Conservation (phyloP, 2,888 invertebrate species). For the Scaptomyza caliginosa region DNA sequence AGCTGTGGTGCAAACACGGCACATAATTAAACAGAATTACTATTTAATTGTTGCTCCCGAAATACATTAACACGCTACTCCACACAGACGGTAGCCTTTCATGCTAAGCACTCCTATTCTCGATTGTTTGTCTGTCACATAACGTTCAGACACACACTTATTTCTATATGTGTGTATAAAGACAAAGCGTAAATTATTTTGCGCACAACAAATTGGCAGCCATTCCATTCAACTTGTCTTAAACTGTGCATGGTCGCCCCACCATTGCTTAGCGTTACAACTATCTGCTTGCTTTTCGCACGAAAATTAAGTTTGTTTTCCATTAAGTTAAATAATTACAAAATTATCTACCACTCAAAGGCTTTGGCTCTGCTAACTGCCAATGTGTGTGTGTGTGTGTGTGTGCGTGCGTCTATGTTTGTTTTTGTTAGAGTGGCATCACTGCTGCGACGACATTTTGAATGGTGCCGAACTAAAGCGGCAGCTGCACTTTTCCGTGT, state of each 20-base stretch:
- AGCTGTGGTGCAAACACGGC: conserved; percentile 37
- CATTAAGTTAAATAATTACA: conserved; percentile 80
- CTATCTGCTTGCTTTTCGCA: conserved; percentile 33
- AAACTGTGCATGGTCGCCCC: conserved; percentile 37
- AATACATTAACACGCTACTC: conserved; percentile 65
- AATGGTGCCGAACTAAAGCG: conserved; percentile 34
- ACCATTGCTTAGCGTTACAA: conserved; percentile 1
- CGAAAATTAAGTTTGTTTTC: conserved; percentile 79
- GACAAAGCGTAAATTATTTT: conserved; percentile 49
- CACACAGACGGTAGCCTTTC: background rate
- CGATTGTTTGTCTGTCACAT: conserved; percentile 34
- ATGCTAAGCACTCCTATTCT: background rate
- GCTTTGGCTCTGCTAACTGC: conserved; percentile 14
- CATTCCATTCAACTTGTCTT: conserved; percentile 62
- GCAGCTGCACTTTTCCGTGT: conserved; percentile 72
- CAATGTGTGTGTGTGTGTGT: background rate
- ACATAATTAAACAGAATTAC: conserved; percentile 75
- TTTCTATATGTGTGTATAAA: background rate
- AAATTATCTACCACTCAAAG: conserved; percentile 75
- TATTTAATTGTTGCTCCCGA: conserved; percentile 63
- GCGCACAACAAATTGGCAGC: conserved; percentile 63
- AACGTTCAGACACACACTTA: conserved; percentile 23
- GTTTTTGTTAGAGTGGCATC: conserved; percentile 47
- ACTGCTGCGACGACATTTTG: conserved; percentile 39
- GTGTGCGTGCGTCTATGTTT: conserved; percentile 26